Evolutionary conservation across 2,113 vertebrate species (phyloP).

Genomic region (Crotalus helleri): DNA sequence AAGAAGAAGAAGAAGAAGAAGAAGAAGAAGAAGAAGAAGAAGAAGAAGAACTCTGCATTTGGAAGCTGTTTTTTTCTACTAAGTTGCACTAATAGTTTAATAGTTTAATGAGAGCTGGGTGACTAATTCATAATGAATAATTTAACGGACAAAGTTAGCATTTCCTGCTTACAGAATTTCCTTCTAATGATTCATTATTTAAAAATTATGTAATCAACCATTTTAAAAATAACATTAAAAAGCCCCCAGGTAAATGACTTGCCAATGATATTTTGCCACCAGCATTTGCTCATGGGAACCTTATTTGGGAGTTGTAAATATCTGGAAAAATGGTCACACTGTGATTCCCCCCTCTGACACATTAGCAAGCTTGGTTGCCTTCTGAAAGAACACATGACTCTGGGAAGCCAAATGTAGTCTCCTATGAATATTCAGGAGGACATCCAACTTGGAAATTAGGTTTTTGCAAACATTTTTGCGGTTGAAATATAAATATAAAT

Average conservation of each 20-base stretch:
- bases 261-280: background rate
- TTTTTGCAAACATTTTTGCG: slow-evolving; percentile 20
- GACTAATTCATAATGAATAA: slow-evolving; percentile 38
- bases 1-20: too few species aligned
- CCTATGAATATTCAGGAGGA: slow-evolving; percentile 1
- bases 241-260: background rate
- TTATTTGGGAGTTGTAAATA: background rate
- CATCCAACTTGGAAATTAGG: background rate
- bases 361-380: background rate
- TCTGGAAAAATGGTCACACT: background rate
- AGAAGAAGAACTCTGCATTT: background rate
- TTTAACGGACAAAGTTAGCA: slow-evolving; percentile 30
- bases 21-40: too few species aligned
- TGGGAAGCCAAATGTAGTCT: background rate
- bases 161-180: slow-evolving; percentile 25
- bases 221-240: background rate
- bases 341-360: background rate
- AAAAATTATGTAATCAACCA: background rate
- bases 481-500: slow-evolving; percentile 1
- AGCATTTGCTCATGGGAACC: background rate
- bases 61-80: slow-evolving; percentile 24
- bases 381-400: background rate
- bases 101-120: slow-evolving; percentile 32
- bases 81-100: slow-evolving; percentile 35
- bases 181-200: background rate